These are phyloP conservation scores for Papilio polytes DNA, from an alignment of 1,140 invertebrate genomes.

Conservation along the genomic window DNA sequence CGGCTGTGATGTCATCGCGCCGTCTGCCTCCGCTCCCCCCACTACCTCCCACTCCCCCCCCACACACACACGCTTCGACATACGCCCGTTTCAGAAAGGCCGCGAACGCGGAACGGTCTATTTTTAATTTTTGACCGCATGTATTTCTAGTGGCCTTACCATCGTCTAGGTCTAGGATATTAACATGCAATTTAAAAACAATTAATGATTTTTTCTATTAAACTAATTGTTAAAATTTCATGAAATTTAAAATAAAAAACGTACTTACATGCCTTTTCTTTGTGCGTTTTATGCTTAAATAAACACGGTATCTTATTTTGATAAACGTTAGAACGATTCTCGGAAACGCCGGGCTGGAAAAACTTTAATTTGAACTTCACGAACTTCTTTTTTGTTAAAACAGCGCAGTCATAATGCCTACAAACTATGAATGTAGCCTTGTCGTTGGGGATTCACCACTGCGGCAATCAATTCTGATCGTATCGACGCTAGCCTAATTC, in stretches of 20 bases:
- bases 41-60: not conserved
- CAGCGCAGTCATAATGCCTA: slow-evolving; percentile 2
- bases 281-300: slow-evolving; percentile 25
- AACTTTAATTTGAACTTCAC: slow-evolving; percentile 17
- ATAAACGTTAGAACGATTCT: slow-evolving; percentile 7
- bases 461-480: slow-evolving; percentile 25
- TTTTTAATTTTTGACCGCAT: slow-evolving; percentile 73
- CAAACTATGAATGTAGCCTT: slow-evolving; percentile 22
- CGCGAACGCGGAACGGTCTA: slow-evolving; percentile 76
- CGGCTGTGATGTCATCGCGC: slow-evolving; percentile 77
- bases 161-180: slow-evolving; percentile 38
- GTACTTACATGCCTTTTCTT: not conserved
- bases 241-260: not conserved
- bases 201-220: not conserved
- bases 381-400: not conserved
- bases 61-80: slow-evolving; percentile 44
- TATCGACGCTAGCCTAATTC: slow-evolving; percentile 16
- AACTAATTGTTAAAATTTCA: not conserved
- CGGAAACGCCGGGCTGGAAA: slow-evolving; percentile 2
- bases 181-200: slow-evolving; percentile 11
- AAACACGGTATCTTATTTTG: slow-evolving; percentile 24
- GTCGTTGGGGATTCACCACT: slow-evolving; percentile 30
- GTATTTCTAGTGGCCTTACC: slow-evolving; percentile 51
- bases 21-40: slow-evolving; percentile 61
- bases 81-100: slow-evolving; percentile 69